A percentile compares a stretch with the other conserved stretches of the same genome.
Conservation (phyloP, 2,888 invertebrate species). For the Hypomecis atomaria region DNA sequence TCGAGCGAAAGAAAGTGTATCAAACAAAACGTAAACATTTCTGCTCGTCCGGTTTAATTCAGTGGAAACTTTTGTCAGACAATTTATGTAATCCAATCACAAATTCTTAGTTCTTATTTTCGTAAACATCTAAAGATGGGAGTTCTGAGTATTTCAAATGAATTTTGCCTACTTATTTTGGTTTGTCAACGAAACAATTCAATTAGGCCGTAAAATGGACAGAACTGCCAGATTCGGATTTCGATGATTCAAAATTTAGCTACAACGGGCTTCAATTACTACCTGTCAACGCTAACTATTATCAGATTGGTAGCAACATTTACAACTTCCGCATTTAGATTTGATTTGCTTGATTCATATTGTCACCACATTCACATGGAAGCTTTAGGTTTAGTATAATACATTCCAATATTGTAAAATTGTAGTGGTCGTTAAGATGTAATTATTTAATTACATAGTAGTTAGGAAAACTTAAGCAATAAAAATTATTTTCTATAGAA, state of each 20-base stretch:
- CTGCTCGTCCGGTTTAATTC: slow-evolving; percentile 46
- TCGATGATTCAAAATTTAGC: slow-evolving; percentile 7
- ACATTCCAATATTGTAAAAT: too few species aligned
- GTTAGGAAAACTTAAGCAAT: too few species aligned
- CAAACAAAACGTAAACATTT: slow-evolving; percentile 50
- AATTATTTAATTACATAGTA: too few species aligned
- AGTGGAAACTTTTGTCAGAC: slow-evolving; percentile 43
- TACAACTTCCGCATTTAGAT: slow-evolving; percentile 3
- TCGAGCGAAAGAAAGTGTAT: slow-evolving; percentile 42
- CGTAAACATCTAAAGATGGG: slow-evolving; percentile 31
- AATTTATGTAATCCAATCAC: slow-evolving; percentile 48
- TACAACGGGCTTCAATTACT: slow-evolving; percentile 20
- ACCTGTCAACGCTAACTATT: slow-evolving; percentile 14
- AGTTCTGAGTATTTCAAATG: slow-evolving; percentile 27
- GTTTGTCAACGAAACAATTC: slow-evolving; percentile 13
- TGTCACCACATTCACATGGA: not conserved
- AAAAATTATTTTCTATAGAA: too few species aligned
- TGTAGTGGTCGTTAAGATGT: too few species aligned
- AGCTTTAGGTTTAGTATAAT: not conserved
- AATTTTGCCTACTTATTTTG: slow-evolving; percentile 1
- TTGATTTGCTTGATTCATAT: not conserved
- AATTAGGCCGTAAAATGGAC: slow-evolving; percentile 4
- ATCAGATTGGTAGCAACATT: slow-evolving; percentile 23
- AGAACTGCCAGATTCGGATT: slow-evolving; percentile 9
- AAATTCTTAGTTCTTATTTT: slow-evolving; percentile 41